Evolutionary conservation across 2,797 vertebrate genomes (phyloP).

Genomic region (Ptychobarbus kaznakovi): DNA sequence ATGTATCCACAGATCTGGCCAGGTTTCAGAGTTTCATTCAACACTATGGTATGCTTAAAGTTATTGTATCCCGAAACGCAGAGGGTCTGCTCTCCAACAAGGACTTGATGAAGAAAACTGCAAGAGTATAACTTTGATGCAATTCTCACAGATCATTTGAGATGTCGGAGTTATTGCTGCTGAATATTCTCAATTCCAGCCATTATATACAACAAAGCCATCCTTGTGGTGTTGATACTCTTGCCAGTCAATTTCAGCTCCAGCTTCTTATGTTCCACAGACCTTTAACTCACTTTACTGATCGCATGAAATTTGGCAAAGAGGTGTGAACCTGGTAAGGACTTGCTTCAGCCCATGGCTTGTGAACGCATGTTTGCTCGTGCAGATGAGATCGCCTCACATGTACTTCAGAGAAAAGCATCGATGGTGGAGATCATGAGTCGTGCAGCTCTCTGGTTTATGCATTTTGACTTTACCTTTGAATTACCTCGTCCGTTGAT

Average conservation of each 20-base stretch:
- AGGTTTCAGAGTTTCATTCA: neutral
- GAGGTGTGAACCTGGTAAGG: slow-evolving; percentile 63
- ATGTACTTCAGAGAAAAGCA: slow-evolving; percentile 65
- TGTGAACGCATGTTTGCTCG: slow-evolving; percentile 65
- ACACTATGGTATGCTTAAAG: slow-evolving; percentile 16
- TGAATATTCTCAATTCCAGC: slow-evolving; percentile 69
- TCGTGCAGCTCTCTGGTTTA: slow-evolving; percentile 72
- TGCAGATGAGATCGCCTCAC: slow-evolving; percentile 64
- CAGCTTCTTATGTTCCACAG: slow-evolving; percentile 69
- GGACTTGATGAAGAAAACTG: slow-evolving; percentile 60
- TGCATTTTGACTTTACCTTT: slow-evolving; percentile 73
- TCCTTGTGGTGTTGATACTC: slow-evolving; percentile 59
- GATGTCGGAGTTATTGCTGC: slow-evolving; percentile 67
- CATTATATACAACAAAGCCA: slow-evolving; percentile 61
- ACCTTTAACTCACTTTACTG: slow-evolving; percentile 64
- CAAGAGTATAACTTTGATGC: slow-evolving; percentile 61
- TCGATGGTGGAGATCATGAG: slow-evolving; percentile 61
- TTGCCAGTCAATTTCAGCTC: slow-evolving; percentile 63
- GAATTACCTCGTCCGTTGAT: slow-evolving; percentile 74
- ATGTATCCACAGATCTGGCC: slow-evolving; percentile 41
- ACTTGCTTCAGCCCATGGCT: slow-evolving; percentile 60
- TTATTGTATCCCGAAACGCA: neutral
- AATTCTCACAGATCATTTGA: slow-evolving; percentile 69
- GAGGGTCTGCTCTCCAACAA: slow-evolving; percentile 62
- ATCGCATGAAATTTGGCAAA: slow-evolving; percentile 68